Conservation (phyloP, 1,140 invertebrate species). For the Dinoponera quadriceps region DNA sequence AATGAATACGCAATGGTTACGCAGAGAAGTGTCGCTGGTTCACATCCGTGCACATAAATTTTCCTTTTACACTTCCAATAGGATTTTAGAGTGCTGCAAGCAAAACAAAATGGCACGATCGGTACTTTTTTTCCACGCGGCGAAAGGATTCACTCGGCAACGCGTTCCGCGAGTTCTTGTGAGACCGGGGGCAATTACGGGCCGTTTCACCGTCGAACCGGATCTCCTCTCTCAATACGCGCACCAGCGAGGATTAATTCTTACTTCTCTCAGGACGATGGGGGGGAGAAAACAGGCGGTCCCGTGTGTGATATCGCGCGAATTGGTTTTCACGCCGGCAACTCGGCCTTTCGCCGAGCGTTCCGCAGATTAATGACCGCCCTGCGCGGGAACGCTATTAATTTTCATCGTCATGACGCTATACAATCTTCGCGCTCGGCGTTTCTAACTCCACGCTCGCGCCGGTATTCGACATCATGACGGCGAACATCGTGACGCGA, state of each 20-base stretch:
- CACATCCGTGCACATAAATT: background rate
- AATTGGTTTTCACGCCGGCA: background rate
- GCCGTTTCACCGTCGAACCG: background rate
- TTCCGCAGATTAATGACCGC: background rate
- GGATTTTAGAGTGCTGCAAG: no score
- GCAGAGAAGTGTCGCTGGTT: no score
- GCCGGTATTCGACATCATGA: background rate
- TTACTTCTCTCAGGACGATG: background rate
- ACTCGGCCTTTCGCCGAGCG: background rate
- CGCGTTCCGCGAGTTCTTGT: conserved; percentile 3
- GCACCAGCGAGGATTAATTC: background rate
- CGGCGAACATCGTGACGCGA: conserved; percentile 3
- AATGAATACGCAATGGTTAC: no score
- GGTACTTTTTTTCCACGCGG: no score
- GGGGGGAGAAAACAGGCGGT: background rate
- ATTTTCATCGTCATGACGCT: conserved; percentile 12
- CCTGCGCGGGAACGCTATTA: background rate
- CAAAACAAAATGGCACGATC: no score
- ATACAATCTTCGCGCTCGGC: background rate
- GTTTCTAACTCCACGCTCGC: background rate
- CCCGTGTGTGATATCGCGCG: background rate
- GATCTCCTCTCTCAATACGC: background rate
- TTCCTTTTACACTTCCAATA: no score
- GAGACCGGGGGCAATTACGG: conserved; percentile 5
- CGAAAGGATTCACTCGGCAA: conserved; percentile 31